A percentile compares a stretch with the other conserved stretches of the same genome.
Evolutionary conservation across 2,113 vertebrate species (phyloP).

Genomic region (Aegithalos caudatus): DNA sequence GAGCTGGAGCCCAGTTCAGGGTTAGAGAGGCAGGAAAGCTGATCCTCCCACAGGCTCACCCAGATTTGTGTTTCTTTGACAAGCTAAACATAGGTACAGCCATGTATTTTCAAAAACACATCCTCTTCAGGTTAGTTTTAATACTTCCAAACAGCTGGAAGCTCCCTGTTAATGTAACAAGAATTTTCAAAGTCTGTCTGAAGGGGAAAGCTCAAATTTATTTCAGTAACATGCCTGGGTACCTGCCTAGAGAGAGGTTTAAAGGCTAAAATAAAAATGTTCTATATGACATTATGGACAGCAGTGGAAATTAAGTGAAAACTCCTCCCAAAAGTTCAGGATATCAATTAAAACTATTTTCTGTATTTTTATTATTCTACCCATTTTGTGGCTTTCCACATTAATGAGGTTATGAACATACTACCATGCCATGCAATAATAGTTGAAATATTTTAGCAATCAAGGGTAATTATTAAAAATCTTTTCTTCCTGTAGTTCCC

Average conservation of each 20-base stretch:
- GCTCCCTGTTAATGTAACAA: background rate
- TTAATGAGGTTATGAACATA: background rate
- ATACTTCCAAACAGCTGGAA: background rate
- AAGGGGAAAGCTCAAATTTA: background rate
- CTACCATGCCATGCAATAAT: background rate
- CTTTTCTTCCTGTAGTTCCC: background rate
- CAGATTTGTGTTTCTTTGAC: background rate
- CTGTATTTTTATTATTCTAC: background rate
- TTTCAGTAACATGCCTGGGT: background rate
- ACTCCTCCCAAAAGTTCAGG: background rate
- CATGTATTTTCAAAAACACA: background rate
- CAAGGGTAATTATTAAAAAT: background rate
- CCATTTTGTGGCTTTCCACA: background rate
- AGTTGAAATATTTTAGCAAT: background rate
- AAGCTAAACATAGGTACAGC: background rate
- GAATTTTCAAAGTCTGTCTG: background rate
- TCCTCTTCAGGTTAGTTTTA: background rate
- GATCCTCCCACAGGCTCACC: background rate
- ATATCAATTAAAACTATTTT: background rate
- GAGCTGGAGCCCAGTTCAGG: background rate
- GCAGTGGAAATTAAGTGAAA: background rate
- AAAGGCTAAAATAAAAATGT: background rate
- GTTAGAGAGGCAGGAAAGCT: background rate
- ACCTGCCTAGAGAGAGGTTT: background rate
- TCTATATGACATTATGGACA: background rate